Percentiles rank a stretch among this genome's conserved stretches.
These are phyloP conservation scores for Drosophila orena DNA, from an alignment of 1,140 invertebrate genomes.

Conservation along the genomic window DNA sequence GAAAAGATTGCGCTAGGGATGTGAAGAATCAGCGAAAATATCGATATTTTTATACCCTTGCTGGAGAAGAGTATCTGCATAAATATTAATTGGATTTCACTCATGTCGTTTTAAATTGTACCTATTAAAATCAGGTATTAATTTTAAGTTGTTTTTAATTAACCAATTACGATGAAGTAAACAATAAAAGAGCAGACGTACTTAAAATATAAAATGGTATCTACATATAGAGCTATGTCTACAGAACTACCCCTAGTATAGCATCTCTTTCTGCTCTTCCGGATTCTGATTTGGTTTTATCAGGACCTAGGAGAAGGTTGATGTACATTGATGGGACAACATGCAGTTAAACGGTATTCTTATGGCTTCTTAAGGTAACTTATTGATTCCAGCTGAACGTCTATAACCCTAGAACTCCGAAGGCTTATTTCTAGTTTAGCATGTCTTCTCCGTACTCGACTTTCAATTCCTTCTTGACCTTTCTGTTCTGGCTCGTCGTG, in stretches of 20 bases:
- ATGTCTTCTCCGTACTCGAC: constrained; percentile 63
- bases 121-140: neutral
- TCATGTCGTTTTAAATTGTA: neutral
- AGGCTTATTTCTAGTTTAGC: constrained; percentile 35
- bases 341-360: neutral
- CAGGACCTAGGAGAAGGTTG: neutral
- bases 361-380: constrained; percentile 19
- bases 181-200: constrained; percentile 4
- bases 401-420: neutral
- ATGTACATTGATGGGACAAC: constrained; percentile 4
- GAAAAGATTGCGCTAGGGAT: constrained; percentile 10
- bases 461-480: constrained; percentile 63
- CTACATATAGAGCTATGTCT: constrained; percentile 22
- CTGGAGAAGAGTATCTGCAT: neutral
- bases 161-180: constrained; percentile 10
- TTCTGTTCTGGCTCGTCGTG: constrained; percentile 49
- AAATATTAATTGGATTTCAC: neutral
- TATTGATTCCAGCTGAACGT: constrained; percentile 1
- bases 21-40: neutral
- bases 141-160: constrained; percentile 17
- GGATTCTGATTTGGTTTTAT: constrained; percentile 1
- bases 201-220: constrained; percentile 10
- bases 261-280: constrained; percentile 9
- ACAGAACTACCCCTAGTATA: constrained; percentile 8
- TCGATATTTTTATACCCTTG: constrained; percentile 10